A percentile compares a stretch with the other conserved stretches of the same genome.
phyloP scores from a whole-genome alignment of 1,140 invertebrate genomes.

The Zaprionus inermis region DNA sequence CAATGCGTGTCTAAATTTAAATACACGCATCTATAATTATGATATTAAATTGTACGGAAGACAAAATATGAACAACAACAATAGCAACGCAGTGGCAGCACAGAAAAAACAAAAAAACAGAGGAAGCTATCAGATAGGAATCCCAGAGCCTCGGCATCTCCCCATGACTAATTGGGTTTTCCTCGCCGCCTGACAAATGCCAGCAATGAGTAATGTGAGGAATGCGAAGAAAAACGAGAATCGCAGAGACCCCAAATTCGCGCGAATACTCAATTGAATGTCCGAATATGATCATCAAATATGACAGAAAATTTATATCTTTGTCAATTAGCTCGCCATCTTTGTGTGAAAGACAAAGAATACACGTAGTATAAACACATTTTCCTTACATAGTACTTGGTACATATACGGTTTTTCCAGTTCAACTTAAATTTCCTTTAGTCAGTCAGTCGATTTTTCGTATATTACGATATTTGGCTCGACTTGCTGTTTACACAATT shows the following conservation, averaged over 20 bases:
- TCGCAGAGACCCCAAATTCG: slow-evolving; percentile 5
- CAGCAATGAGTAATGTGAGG: slow-evolving; percentile 45
- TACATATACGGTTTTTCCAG: background rate
- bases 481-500: slow-evolving; percentile 4
- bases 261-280: slow-evolving; percentile 6
- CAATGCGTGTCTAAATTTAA: slow-evolving; percentile 48
- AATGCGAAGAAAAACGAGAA: slow-evolving; percentile 25
- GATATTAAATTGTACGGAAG: slow-evolving; percentile 43
- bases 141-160: slow-evolving; percentile 29
- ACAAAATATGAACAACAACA: slow-evolving; percentile 50
- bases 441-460: background rate
- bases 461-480: background rate
- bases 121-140: slow-evolving; percentile 31
- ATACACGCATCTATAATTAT: slow-evolving; percentile 57
- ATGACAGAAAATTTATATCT: slow-evolving; percentile 2
- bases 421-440: background rate
- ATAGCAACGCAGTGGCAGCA: background rate
- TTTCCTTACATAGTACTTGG: background rate
- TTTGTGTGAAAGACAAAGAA: background rate
- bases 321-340: slow-evolving; percentile 2
- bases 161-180: slow-evolving; percentile 79
- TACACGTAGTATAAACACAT: background rate
- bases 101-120: slow-evolving; percentile 7
- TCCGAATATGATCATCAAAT: slow-evolving; percentile 10
- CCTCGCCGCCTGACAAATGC: slow-evolving; percentile 56